Percentiles rank a stretch among this genome's conserved stretches.
Evolutionary conservation across 1,140 invertebrate genomes (phyloP).

Genomic region (Drosophila yakuba): DNA sequence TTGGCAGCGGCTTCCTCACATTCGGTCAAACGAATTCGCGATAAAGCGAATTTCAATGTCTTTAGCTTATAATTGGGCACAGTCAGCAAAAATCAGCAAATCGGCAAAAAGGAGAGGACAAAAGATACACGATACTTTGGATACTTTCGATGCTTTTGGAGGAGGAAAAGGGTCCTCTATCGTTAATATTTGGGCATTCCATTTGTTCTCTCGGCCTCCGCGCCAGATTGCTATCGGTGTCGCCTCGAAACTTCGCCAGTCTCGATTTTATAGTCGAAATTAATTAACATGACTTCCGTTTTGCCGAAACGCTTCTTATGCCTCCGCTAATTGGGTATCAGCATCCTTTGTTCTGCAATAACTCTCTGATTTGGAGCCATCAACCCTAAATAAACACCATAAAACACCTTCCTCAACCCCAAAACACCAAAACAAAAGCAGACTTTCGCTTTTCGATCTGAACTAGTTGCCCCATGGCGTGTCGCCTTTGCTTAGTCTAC

Average conservation of each 20-base stretch:
- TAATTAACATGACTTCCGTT: constrained; percentile 79
- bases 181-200: constrained; percentile 73
- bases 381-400: background rate
- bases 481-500: constrained; percentile 18
- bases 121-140: constrained; percentile 58
- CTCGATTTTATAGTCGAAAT: constrained; percentile 56
- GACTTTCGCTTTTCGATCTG: constrained; percentile 53
- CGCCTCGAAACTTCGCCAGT: constrained; percentile 32
- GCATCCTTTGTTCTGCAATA: constrained; percentile 9
- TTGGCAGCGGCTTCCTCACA: constrained; percentile 48
- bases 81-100: constrained; percentile 18
- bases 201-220: constrained; percentile 57
- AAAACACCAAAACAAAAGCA: constrained; percentile 2
- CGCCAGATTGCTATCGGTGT: constrained; percentile 58
- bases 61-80: constrained; percentile 80
- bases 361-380: background rate
- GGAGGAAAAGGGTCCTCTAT: constrained; percentile 55
- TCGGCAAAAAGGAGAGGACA: constrained; percentile 13
- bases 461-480: constrained; percentile 44
- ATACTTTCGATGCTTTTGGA: background rate
- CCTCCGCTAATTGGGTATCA: constrained; percentile 63
- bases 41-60: constrained; percentile 81
- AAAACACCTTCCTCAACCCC: background rate
- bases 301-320: constrained; percentile 55
- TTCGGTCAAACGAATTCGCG: constrained; percentile 62